Percentiles rank a stretch among this genome's conserved stretches.
phyloP scores from a whole-genome alignment of 2,888 invertebrate species.

The Drosophila rubida region DNA sequence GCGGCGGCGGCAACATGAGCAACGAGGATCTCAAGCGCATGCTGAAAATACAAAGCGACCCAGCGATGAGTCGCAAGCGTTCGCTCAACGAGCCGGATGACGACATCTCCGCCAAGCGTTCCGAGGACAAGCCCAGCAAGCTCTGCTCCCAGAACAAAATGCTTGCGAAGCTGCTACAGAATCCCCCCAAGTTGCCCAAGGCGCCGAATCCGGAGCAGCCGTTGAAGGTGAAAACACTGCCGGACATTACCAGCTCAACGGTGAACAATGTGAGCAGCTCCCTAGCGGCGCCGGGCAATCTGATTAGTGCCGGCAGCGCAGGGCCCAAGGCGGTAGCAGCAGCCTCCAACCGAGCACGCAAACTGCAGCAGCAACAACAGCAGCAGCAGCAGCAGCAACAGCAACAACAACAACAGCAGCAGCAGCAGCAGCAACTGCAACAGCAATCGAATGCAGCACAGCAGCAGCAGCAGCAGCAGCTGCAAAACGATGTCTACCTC shows the following conservation, averaged over 20 bases:
- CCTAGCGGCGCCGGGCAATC: conserved; percentile 69
- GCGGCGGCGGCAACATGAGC: conserved; percentile 72
- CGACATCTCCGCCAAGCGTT: conserved; percentile 83
- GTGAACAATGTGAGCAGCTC: conserved; percentile 78
- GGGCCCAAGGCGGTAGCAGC: conserved; percentile 84
- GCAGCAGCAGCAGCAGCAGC: conserved; percentile 79
- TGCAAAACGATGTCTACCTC: conserved; percentile 84
- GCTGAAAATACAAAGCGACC: conserved; percentile 83
- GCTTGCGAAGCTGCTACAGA: conserved; percentile 92
- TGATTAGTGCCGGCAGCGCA: conserved; percentile 70
- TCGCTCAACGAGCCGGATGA: conserved; percentile 88
- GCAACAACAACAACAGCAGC: conserved; percentile 65
- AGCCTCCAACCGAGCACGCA: conserved; percentile 60
- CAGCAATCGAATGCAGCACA: conserved; percentile 60
- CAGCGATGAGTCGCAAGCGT: conserved; percentile 86
- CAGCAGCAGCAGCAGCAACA: conserved; percentile 83
- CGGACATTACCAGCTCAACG: conserved; percentile 83
- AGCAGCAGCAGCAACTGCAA: conserved; percentile 72
- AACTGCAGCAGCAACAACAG: conserved; percentile 85
- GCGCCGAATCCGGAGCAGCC: conserved; percentile 82
- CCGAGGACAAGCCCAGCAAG: conserved; percentile 87
- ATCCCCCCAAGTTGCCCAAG: conserved; percentile 88
- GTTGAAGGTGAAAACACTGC: conserved; percentile 83
- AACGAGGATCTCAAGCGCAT: conserved; percentile 84
- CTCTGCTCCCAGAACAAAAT: conserved; percentile 94